Conservation (phyloP, 2,888 invertebrate genomes). For the Yponomeuta plumbellus region DNA sequence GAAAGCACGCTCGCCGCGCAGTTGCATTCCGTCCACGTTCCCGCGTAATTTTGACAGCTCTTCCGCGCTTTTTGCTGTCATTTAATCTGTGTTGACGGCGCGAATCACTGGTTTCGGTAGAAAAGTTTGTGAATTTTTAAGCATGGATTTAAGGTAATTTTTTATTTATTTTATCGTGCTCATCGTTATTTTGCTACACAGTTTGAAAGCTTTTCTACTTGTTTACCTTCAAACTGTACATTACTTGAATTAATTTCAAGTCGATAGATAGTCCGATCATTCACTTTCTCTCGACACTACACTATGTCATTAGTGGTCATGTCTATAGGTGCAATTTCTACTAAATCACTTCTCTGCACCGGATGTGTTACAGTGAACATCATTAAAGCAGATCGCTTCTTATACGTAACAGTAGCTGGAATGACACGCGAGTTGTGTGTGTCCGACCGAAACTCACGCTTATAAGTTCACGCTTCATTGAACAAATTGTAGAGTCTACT, state of each 20-base stretch:
- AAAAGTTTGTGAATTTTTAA: slow-evolving; percentile 32
- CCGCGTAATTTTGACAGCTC: slow-evolving; percentile 34
- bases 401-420: not conserved
- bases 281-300: slow-evolving; percentile 4
- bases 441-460: not conserved
- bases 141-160: slow-evolving; percentile 60
- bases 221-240: not conserved
- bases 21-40: slow-evolving; percentile 37
- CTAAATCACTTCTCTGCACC: slow-evolving; percentile 6
- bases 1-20: slow-evolving; percentile 63
- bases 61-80: slow-evolving; percentile 44
- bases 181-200: not conserved
- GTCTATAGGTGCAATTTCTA: slow-evolving; percentile 1
- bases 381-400: not conserved
- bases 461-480: not conserved
- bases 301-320: not conserved
- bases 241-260: not conserved
- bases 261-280: not conserved
- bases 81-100: slow-evolving; percentile 15
- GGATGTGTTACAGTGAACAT: not conserved
- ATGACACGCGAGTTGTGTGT: not conserved
- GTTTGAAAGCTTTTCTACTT: not conserved
- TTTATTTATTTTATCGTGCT: slow-evolving; percentile 14
- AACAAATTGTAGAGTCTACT: no score
- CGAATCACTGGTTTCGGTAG: slow-evolving; percentile 49